Percentiles rank a stretch among this genome's conserved stretches.
Evolutionary conservation across 2,888 invertebrate species (phyloP).

Genomic region (Heliconius charithonia): DNA sequence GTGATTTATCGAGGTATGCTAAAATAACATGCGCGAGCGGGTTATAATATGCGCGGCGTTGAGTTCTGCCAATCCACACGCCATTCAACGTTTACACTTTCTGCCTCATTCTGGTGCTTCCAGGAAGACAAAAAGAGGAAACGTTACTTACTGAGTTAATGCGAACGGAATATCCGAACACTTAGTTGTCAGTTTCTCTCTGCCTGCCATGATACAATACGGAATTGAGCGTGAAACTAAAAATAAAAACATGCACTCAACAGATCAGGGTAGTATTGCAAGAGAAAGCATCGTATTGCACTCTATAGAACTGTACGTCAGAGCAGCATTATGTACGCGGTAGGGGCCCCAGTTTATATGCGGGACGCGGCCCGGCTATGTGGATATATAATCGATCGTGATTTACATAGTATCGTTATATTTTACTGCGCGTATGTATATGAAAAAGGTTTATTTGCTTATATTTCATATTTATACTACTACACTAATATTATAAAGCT

Average conservation of each 20-base stretch:
- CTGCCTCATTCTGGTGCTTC: too few relatives aligned
- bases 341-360: conserved; percentile 29
- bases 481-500: too few relatives aligned
- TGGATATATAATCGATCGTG: conserved; percentile 32
- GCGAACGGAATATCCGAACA: background rate
- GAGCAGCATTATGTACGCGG: conserved; percentile 16
- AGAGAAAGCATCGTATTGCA: conserved; percentile 28
- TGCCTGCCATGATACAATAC: background rate
- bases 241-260: background rate
- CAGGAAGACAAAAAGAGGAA: background rate
- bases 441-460: background rate
- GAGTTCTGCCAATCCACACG: background rate
- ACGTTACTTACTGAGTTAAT: too few relatives aligned
- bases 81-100: too few relatives aligned
- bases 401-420: conserved; percentile 32
- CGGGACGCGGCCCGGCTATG: conserved; percentile 28
- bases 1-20: background rate
- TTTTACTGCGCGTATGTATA: background rate
- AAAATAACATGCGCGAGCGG: too few relatives aligned
- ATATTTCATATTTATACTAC: background rate
- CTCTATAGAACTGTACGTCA: conserved; percentile 24
- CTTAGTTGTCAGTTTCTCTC: background rate
- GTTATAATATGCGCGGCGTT: background rate
- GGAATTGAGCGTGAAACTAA: background rate
- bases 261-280: conserved; percentile 18